Evolutionary conservation across 2,797 vertebrate species (phyloP).

Genomic region (Rhynchonycteris naso): DNA sequence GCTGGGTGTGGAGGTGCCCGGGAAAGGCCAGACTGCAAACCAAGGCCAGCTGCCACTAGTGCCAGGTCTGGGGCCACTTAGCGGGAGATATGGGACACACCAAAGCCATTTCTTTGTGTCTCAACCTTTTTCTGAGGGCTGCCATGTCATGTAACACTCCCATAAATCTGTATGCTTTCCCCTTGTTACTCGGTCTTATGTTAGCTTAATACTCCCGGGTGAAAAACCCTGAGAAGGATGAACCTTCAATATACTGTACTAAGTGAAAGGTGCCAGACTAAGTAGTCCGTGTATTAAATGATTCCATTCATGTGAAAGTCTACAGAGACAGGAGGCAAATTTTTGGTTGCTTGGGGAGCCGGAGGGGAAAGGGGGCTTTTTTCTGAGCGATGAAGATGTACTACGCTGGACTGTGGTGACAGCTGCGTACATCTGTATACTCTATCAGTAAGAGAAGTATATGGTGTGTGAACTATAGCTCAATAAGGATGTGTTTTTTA

Average conservation of each 20-base stretch:
- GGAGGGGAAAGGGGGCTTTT: background rate
- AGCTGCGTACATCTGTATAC: background rate
- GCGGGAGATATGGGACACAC: background rate
- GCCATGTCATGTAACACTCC: rapidly evolving
- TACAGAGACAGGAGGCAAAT: rapidly evolving
- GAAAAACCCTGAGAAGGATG: background rate
- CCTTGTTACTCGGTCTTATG: background rate
- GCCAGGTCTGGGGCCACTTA: background rate
- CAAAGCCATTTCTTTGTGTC: background rate
- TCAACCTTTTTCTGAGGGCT: background rate
- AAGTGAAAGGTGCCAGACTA: background rate
- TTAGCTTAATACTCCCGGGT: background rate
- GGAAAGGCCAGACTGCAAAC: background rate
- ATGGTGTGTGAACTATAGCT: background rate
- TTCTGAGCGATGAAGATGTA: background rate
- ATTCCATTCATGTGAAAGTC: rapidly evolving
- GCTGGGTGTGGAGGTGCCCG: background rate
- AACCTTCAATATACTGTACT: background rate
- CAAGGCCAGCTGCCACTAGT: background rate
- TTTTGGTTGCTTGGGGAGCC: background rate
- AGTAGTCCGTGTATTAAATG: rapidly evolving
- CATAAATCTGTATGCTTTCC: background rate
- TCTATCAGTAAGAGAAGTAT: background rate
- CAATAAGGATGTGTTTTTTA: background rate
- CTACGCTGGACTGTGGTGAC: rapidly evolving